Evolutionary conservation across 1,140 invertebrate genomes (phyloP).

Genomic region (Cydia strobilella): DNA sequence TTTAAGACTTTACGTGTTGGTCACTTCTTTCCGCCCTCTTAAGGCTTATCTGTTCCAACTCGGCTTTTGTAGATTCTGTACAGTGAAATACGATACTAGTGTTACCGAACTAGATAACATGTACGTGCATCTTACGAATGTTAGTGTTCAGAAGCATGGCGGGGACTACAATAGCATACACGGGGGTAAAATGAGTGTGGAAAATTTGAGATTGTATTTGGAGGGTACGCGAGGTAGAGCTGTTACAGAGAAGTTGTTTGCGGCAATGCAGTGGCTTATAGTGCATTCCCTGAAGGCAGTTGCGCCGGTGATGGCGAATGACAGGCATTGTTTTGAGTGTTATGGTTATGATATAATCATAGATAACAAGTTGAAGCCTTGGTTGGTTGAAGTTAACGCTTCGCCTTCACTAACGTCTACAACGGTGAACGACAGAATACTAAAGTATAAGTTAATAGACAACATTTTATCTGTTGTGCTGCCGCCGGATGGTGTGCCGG

Average conservation of each 20-base stretch:
- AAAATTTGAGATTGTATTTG: slow-evolving; percentile 94
- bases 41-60: slow-evolving; percentile 92
- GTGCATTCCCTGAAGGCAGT: slow-evolving; percentile 91
- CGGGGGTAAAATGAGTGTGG: slow-evolving; percentile 96
- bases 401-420: slow-evolving; percentile 97
- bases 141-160: slow-evolving; percentile 90
- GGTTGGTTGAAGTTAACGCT: slow-evolving; percentile 96
- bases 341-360: slow-evolving; percentile 97
- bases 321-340: slow-evolving; percentile 92
- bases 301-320: slow-evolving; percentile 90
- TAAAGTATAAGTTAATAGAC: slow-evolving; percentile 97
- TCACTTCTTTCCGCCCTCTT: slow-evolving; percentile 90
- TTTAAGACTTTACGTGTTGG: slow-evolving; percentile 90
- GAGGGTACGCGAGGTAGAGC: slow-evolving; percentile 94
- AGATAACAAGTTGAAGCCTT: slow-evolving; percentile 91
- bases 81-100: slow-evolving; percentile 90
- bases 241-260: slow-evolving; percentile 91
- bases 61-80: slow-evolving; percentile 90
- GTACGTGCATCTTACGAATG: slow-evolving; percentile 95
- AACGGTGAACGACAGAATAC: slow-evolving; percentile 96
- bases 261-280: slow-evolving; percentile 94
- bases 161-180: slow-evolving; percentile 97
- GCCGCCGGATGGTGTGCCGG: slow-evolving; percentile 93
- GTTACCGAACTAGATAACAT: slow-evolving; percentile 90
- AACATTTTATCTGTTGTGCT: slow-evolving; percentile 96